Percentiles rank a stretch among this genome's conserved stretches.
These are phyloP conservation scores for Erynnis tages DNA, from an alignment of 2,888 invertebrate genomes.

Conservation along the genomic window DNA sequence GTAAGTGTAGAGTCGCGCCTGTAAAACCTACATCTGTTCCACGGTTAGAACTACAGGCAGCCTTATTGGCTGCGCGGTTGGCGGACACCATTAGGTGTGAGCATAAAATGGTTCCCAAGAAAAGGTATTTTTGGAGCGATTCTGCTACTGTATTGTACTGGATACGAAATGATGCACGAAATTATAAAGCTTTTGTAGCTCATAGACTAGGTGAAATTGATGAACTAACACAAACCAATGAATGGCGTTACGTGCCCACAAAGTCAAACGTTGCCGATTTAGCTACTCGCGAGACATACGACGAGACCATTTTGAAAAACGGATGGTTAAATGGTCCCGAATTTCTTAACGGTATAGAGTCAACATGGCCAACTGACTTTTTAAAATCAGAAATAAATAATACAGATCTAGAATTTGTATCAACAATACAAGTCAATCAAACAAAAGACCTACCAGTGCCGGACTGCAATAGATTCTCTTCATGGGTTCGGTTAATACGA, in stretches of 20 bases:
- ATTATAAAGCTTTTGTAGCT: constrained; percentile 4
- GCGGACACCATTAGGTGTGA: constrained; percentile 1
- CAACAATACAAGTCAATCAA: background rate
- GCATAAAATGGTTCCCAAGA: constrained; percentile 1
- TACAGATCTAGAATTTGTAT: background rate
- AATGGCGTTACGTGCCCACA: constrained; percentile 4
- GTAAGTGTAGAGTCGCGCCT: constrained; percentile 3
- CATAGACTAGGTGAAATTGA: constrained; percentile 10
- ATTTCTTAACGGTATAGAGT: background rate
- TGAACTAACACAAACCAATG: background rate
- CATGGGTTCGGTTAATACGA: background rate
- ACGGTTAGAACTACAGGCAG: constrained; percentile 7
- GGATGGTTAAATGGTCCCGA: constrained; percentile 4
- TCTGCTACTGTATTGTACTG: constrained; percentile 11
- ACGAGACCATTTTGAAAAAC: background rate
- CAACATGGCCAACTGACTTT: constrained; percentile 1
- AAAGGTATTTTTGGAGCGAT: background rate
- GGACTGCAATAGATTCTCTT: constrained; percentile 1
- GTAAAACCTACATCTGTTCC: constrained; percentile 3
- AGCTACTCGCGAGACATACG: background rate
- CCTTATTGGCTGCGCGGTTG: background rate
- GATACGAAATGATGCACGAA: constrained; percentile 1
- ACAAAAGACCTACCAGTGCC: constrained; percentile 4
- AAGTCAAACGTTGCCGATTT: constrained; percentile 1
- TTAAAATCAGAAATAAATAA: background rate